These are phyloP conservation scores for Tiaroga cobitis DNA, from an alignment of 2,797 vertebrate genomes.

Conservation along the genomic window DNA sequence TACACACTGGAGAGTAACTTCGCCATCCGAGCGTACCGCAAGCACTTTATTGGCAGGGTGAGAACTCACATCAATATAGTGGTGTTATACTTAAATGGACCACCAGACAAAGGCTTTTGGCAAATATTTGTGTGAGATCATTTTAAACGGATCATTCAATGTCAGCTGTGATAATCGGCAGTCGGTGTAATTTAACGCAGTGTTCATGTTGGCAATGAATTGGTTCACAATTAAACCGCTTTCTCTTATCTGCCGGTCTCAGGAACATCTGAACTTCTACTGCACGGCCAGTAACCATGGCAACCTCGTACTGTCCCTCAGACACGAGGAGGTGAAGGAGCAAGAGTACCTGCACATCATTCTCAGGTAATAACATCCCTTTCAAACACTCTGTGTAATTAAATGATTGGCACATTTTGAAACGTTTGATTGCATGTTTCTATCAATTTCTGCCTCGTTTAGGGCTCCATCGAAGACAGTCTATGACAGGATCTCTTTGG, in stretches of 20 bases:
- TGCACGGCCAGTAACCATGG: constrained; percentile 83
- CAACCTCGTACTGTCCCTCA: constrained; percentile 89
- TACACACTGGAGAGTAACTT: constrained; percentile 80
- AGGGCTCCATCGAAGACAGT: constrained; percentile 87
- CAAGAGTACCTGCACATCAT: constrained; percentile 89
- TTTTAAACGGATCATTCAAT: background rate
- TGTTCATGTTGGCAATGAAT: constrained; percentile 8
- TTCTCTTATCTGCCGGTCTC: constrained; percentile 38
- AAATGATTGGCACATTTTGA: constrained; percentile 34
- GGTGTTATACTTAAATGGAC: background rate
- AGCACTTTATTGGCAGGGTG: constrained; percentile 92
- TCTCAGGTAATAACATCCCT: constrained; percentile 76
- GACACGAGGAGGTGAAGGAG: constrained; percentile 85
- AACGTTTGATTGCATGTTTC: constrained; percentile 41
- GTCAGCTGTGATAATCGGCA: constrained; percentile 6
- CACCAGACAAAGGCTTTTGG: background rate
- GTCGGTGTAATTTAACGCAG: background rate
- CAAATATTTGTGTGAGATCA: constrained; percentile 11
- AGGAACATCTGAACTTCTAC: constrained; percentile 96
- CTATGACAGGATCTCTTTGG: constrained; percentile 88
- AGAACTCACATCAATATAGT: constrained; percentile 46
- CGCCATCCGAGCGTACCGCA: constrained; percentile 85
- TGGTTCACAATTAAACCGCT: constrained; percentile 29
- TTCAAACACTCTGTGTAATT: constrained; percentile 30
- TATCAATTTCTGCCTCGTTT: constrained; percentile 45